Conservation (phyloP, 1,140 invertebrate genomes). For the Anadara kagoshimensis region DNA sequence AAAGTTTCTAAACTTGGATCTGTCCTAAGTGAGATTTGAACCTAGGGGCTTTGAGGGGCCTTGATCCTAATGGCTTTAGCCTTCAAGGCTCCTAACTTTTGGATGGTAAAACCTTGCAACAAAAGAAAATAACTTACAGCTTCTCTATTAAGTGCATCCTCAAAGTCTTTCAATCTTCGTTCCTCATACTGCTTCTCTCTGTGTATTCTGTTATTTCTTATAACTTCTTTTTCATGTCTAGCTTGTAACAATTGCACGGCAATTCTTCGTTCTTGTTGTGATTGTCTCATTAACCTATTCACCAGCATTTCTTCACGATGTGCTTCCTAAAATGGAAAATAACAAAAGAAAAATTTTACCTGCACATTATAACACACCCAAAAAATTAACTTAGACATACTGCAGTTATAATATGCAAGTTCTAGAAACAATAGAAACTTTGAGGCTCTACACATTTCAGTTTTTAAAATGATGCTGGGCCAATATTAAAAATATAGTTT, state of each 20-base stretch:
- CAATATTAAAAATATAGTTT: too few relatives aligned
- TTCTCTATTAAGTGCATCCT: constrained; percentile 72
- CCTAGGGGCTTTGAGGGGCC: too few relatives aligned
- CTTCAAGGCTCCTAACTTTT: too few relatives aligned
- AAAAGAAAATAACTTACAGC: constrained; percentile 58
- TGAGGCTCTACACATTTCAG: too few relatives aligned
- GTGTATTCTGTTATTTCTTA: constrained; percentile 68
- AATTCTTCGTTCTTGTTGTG: constrained; percentile 72
- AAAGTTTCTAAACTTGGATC: too few relatives aligned
- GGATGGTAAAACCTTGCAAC: too few relatives aligned
- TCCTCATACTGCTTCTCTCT: constrained; percentile 72
- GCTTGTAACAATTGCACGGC: constrained; percentile 73
- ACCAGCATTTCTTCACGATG: constrained; percentile 72
- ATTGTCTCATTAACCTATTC: constrained; percentile 72
- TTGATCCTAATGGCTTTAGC: too few relatives aligned
- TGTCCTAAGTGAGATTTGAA: too few relatives aligned
- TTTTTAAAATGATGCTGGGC: too few relatives aligned
- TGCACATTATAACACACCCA: too few relatives aligned
- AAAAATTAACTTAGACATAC: too few relatives aligned
- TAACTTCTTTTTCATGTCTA: constrained; percentile 73
- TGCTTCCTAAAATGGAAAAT: constrained; percentile 61
- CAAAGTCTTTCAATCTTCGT: constrained; percentile 69
- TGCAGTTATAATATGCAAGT: not conserved
- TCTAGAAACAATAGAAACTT: too few relatives aligned
- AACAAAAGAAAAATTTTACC: not conserved